Evolutionary conservation across 2,888 invertebrate species (phyloP).

Genomic region (Callimorpha dominula): DNA sequence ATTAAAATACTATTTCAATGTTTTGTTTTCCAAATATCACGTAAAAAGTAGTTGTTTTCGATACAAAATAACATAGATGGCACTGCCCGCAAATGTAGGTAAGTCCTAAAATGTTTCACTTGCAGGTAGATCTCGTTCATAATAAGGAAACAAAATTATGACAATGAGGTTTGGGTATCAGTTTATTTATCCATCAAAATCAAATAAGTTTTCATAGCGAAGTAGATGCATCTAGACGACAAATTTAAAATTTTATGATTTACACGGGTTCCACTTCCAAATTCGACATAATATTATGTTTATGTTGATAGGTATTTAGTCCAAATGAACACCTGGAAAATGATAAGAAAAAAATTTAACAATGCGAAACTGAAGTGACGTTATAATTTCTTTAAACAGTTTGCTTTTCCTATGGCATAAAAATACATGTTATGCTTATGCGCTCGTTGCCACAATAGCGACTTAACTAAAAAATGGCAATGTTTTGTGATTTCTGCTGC

Average conservation of each 20-base stretch:
- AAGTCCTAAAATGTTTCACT: not conserved
- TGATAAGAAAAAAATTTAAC: not conserved
- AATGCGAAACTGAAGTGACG: not conserved
- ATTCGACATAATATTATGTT: not conserved
- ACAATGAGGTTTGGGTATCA: not conserved
- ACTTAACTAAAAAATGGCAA: too few species aligned
- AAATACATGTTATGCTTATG: not conserved
- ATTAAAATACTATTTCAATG: too few species aligned
- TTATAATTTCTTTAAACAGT: not conserved
- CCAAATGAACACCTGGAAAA: not conserved
- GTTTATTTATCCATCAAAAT: not conserved
- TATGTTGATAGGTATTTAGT: not conserved
- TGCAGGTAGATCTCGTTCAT: not conserved
- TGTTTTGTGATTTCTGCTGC: too few species aligned
- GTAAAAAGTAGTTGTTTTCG: not conserved
- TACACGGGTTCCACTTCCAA: not conserved
- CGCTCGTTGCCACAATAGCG: too few species aligned
- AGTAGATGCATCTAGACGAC: not conserved
- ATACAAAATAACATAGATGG: not conserved
- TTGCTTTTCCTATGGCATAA: not conserved
- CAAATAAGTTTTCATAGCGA: not conserved
- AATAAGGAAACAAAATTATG: not conserved
- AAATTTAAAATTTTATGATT: not conserved
- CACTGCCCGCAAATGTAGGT: not conserved
- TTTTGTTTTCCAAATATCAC: too few species aligned